Evolutionary conservation across 2,797 vertebrate species (phyloP), one percentile per base, ranked within the genome.

Genomic region (Vespertilio murinus): DNA sequence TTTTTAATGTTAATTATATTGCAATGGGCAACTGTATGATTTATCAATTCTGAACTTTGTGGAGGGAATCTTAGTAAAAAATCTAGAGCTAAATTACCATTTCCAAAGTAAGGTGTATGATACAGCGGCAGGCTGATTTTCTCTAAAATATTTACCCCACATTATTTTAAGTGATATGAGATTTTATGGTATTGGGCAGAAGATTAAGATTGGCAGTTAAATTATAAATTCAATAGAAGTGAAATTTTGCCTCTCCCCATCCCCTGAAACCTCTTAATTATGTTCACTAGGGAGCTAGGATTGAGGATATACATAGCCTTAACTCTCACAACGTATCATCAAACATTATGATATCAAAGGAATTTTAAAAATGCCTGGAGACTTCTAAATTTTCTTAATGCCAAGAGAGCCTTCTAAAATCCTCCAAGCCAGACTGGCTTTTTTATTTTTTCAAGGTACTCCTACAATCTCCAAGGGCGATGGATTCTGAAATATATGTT

Each of bases 371-470:
- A 92, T 96, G 83, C 20, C 49, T 69, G 4, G 52, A 70, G 49
- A 78, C 52, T 88, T 90, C 64, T 81, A 74, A 88, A 88, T 88
- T 93, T 79, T 88, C 52, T 61, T 90, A 94, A 69, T 88, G 47
- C 18, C 28, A 95, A 86, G 20, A 86, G 30, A 95, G 82, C 35
- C 35, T 78, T 69, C 17, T 88, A 90, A 80, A 96, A 88, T 85
- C 64, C 28, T 94, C 59, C 52, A 5, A 92, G 74, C 6, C 64
- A 79, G 18, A 10, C 14, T 81, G 5, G 2, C 82, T 79, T 78
- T 47, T 77, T 4, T 93, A 59, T 94, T 92, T 59, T 97, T 94
- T 93, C 42, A 82, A 93, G 47, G 79, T 85, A 38, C 14, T 14
- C 18, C 38, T 16, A 59, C 79, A 5, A 86, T 88, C 79, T 94